Evolutionary conservation across 2,888 invertebrate species (phyloP).

Genomic region (Adineta ricciae): DNA sequence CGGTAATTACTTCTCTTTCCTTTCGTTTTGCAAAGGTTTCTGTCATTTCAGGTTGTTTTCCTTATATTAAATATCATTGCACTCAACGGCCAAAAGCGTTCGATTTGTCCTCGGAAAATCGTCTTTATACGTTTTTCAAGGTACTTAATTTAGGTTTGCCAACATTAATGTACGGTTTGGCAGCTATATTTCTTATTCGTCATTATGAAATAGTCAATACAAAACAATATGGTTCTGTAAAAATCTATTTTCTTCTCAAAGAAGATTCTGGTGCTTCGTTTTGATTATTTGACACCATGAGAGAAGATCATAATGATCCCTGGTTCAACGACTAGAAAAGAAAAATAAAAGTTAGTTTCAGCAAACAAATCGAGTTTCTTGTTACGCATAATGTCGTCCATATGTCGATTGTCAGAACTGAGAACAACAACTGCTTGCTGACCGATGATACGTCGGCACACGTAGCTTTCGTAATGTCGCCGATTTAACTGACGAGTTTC

Average conservation of each 20-base stretch:
- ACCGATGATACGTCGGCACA: conserved; percentile 69
- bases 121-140: conserved; percentile 74
- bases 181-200: conserved; percentile 25
- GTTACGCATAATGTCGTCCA: conserved; percentile 52
- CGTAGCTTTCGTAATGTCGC: conserved; percentile 80
- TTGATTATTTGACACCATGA: conserved; percentile 66
- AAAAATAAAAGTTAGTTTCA: too few relatives aligned
- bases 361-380: too few relatives aligned
- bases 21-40: too few relatives aligned
- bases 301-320: conserved; percentile 96
- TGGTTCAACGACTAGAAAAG: conserved; percentile 44
- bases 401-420: conserved; percentile 84
- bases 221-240: conserved; percentile 21
- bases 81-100: conserved; percentile 60
- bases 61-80: conserved; percentile 93
- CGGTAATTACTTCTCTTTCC: too few relatives aligned
- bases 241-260: conserved; percentile 33
- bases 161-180: conserved; percentile 28
- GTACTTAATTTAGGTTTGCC: conserved; percentile 58
- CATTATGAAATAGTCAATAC: conserved; percentile 25
- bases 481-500: conserved; percentile 88
- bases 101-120: conserved; percentile 67
- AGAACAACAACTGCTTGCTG: conserved; percentile 88
- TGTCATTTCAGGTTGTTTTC: conserved; percentile 68
- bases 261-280: conserved; percentile 24